phyloP scores from a whole-genome alignment of 1,140 invertebrate species.

The Ruditapes philippinarum region DNA sequence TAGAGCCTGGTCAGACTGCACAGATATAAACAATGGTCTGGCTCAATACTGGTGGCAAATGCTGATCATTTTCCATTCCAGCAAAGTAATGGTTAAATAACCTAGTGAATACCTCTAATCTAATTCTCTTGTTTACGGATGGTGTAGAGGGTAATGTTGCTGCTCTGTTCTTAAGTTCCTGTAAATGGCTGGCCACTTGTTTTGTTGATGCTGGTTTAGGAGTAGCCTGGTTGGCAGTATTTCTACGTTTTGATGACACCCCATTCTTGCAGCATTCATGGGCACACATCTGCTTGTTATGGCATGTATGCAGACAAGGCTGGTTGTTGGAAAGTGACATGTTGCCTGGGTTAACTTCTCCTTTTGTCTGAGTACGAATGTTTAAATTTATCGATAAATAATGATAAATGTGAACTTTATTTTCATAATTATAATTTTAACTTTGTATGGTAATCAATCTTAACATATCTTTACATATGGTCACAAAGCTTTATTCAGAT shows the following conservation, averaged over 20 bases:
- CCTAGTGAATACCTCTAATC: not conserved
- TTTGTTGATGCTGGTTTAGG: not conserved
- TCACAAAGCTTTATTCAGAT: too few species aligned
- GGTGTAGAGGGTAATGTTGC: constrained; percentile 67
- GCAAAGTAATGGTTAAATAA: too few species aligned
- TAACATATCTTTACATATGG: too few species aligned
- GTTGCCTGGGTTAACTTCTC: not conserved
- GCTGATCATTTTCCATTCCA: too few species aligned
- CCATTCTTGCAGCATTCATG: constrained; percentile 82
- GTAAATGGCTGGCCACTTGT: constrained; percentile 52
- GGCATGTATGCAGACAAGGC: constrained; percentile 78
- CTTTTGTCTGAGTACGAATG: not conserved
- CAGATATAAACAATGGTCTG: too few species aligned
- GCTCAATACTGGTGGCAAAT: too few species aligned
- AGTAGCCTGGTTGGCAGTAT: not conserved
- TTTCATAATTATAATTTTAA: too few species aligned
- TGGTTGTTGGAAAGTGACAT: not conserved
- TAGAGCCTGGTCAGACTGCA: too few species aligned
- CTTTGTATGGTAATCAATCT: too few species aligned
- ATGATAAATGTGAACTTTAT: too few species aligned
- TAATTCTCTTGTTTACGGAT: not conserved
- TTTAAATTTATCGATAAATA: too few species aligned
- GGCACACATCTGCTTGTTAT: constrained; percentile 77
- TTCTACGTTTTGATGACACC: constrained; percentile 25
- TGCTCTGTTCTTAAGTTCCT: constrained; percentile 67